These are phyloP conservation scores for Papilio polyxenes DNA, from an alignment of 1,140 invertebrate species.

Conservation along the genomic window DNA sequence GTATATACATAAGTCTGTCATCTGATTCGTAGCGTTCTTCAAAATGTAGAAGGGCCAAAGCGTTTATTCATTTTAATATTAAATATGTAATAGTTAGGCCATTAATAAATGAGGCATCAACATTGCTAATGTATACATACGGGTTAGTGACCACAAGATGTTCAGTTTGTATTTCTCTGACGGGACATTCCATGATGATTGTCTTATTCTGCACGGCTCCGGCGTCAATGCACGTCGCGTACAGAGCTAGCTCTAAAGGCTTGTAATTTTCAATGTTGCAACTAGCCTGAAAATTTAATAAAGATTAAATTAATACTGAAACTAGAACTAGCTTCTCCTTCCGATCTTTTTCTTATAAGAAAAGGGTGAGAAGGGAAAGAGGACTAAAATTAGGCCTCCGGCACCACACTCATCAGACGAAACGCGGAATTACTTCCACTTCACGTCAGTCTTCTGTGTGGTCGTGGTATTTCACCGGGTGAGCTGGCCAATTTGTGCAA, in stretches of 20 bases:
- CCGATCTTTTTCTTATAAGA: no score
- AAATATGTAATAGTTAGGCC: not conserved
- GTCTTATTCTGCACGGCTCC: slow-evolving; percentile 63
- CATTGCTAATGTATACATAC: slow-evolving; percentile 51
- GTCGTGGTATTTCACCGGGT: no score
- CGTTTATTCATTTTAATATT: not conserved
- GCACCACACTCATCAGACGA: no score
- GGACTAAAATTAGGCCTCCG: no score
- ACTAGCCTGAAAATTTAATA: slow-evolving; percentile 57
- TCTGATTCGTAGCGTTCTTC: not conserved
- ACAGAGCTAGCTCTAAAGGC: slow-evolving; percentile 66
- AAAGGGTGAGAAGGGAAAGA: no score
- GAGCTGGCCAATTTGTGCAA: no score
- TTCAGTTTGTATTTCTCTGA: slow-evolving; percentile 62
- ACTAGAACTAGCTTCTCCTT: no score
- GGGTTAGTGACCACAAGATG: slow-evolving; percentile 66
- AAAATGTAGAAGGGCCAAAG: not conserved
- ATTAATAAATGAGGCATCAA: not conserved
- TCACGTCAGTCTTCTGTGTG: no score
- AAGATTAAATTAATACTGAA: no score
- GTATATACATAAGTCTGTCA: not conserved
- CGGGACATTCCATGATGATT: slow-evolving; percentile 69
- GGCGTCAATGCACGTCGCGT: slow-evolving; percentile 67
- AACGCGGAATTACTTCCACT: no score
- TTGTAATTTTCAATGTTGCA: slow-evolving; percentile 73